Base-by-base conservation (phyloP, 2,797 vertebrate genomes). In the Enteromius viviparus region DNA sequence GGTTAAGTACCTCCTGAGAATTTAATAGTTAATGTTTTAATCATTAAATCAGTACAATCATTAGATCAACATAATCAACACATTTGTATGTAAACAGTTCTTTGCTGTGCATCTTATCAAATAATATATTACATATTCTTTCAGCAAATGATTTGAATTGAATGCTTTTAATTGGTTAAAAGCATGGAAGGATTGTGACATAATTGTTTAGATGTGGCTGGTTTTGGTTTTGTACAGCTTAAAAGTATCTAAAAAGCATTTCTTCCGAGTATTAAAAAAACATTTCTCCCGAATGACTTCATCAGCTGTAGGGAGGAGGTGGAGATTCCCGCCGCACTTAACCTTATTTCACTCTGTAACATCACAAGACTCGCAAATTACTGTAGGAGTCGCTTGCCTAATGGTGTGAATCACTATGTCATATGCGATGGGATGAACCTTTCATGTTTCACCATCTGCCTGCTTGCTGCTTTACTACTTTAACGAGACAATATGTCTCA, bases 361-460 rank as follows among this genome's bases (percentile, higher is more conserved):
- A 66, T 66, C 62, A 51, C 60, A 65, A 8, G 10, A 51, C 60
- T 78, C 17, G 6, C 23, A 66, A 78, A 51, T 49, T 32, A n/a
- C 62, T 66, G 62, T 80, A 17, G 40, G 68, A n/a, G 68, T 23
- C 7, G 55, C 79, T 47, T 17, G 68, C 79, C 29, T 72, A 60
- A 72, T 77, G 40, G 10, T 6, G 58, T 53, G 45, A 81, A 49
- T 81, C 58, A 81, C 1, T 2, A 15, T n/a, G 42, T 37, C 2
- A 29, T 21, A 64, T 84, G 51, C 72, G 84, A 32, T 2, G 42
- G 26, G 60, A 49, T 49, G 26, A 78, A 34, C 34, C 29, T 26
- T 40, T 55, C 11, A 74, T 34, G 9, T 80, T 58, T 58, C 19
- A 21, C 23, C 51, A 71, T 80, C 32, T 62, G 78, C 40, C 60